Evolutionary conservation across 92 coral and sea anemone species (phyloP).

Genomic region (Zoanthus sansibaricus): DNA sequence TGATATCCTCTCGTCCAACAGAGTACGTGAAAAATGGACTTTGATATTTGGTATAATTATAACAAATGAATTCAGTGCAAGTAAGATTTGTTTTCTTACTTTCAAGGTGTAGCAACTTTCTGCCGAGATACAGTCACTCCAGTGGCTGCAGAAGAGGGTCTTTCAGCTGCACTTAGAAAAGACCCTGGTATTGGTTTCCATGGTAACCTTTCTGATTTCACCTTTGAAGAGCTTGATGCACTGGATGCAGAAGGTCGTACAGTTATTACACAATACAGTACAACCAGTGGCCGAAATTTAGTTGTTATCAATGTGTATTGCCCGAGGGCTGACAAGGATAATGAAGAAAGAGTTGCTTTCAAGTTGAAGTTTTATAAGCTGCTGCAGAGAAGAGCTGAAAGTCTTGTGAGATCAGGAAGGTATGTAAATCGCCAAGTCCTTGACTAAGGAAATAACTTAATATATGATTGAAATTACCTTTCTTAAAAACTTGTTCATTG

Average conservation of each 20-base stretch:
- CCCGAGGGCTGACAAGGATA: constrained; percentile 95
- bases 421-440: background rate
- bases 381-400: constrained; percentile 81
- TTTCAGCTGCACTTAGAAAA: constrained; percentile 57
- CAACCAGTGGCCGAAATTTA: constrained; percentile 62
- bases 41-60: too few species aligned
- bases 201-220: constrained; percentile 66
- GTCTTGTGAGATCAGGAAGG: constrained; percentile 80
- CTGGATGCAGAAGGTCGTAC: constrained; percentile 94
- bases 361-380: constrained; percentile 84
- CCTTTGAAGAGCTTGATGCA: constrained; percentile 72
- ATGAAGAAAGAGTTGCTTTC: constrained; percentile 88
- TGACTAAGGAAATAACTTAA: too few species aligned
- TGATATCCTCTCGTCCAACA: too few species aligned
- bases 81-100: background rate
- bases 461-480: too few species aligned
- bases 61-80: too few species aligned
- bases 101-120: constrained; percentile 95
- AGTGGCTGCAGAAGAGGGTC: constrained; percentile 89
- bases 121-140: constrained; percentile 87
- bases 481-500: too few species aligned
- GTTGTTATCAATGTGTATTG: constrained; percentile 95
- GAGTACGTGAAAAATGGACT: too few species aligned
- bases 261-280: constrained; percentile 81
- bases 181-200: constrained; percentile 74